Evolutionary conservation across 2,113 vertebrate genomes (phyloP).

Genomic region (Hassar affinis): DNA sequence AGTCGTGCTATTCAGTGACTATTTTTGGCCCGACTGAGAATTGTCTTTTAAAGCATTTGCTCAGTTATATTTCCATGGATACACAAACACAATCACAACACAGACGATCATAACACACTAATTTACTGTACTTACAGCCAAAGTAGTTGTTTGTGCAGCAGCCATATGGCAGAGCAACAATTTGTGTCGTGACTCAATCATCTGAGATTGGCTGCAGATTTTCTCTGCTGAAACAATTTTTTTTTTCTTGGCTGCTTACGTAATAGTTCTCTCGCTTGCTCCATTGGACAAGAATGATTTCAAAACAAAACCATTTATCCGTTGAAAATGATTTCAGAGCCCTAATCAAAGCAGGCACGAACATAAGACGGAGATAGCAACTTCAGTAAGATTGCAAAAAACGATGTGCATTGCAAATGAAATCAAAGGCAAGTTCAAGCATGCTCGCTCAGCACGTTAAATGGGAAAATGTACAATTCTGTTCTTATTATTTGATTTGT

Average conservation of each 20-base stretch:
- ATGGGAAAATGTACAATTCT: conserved; percentile 39
- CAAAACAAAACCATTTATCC: conserved; percentile 25
- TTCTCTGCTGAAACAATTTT: conserved; percentile 19
- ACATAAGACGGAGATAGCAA: conserved; percentile 14
- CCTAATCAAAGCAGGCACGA: conserved; percentile 29
- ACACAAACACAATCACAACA: conserved; percentile 42
- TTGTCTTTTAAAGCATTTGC: conserved; percentile 22
- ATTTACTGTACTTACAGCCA: conserved; percentile 47
- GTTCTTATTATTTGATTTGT: conserved; percentile 44
- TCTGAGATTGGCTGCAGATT: conserved; percentile 34
- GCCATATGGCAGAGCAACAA: conserved; percentile 28
- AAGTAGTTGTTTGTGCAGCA: conserved; percentile 43
- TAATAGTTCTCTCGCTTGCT: conserved; percentile 14
- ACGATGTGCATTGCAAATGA: conserved; percentile 44
- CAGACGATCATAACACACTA: conserved; percentile 39
- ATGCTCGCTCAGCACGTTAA: conserved; percentile 35
- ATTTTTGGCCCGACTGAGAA: conserved; percentile 31
- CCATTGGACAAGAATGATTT: conserved; percentile 21
- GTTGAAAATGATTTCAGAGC: conserved; percentile 1
- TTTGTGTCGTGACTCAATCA: conserved; percentile 42
- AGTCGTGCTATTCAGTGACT: conserved; percentile 6
- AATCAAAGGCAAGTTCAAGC: conserved; percentile 48
- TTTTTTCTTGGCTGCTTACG: conserved; percentile 18
- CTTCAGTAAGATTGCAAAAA: conserved; percentile 42
- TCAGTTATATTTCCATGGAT: conserved; percentile 43